phyloP scores from a whole-genome alignment of 2,113 vertebrate species.

The human region DNA sequence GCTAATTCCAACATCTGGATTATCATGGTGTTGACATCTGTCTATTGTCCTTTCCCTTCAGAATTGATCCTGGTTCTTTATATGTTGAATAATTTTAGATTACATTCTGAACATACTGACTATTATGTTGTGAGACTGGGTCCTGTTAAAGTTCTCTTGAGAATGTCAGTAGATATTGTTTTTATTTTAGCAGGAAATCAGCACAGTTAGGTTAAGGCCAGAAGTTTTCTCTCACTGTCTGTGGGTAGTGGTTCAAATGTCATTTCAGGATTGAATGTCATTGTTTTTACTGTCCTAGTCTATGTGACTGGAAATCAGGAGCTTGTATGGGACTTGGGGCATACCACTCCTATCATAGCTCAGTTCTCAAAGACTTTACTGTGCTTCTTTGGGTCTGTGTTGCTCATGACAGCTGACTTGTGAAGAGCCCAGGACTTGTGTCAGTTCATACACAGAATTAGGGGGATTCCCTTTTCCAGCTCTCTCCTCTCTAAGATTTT shows the following conservation, averaged over 20 bases:
- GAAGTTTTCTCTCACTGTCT: conserved; percentile 29
- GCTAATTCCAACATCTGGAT: not conserved
- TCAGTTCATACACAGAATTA: conserved; percentile 9
- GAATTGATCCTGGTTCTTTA: not conserved
- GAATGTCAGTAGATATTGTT: conserved; percentile 15
- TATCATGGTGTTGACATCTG: not conserved
- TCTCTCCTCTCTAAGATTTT: not conserved
- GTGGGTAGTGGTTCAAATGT: not conserved
- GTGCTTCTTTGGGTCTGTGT: not conserved
- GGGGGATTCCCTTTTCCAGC: not conserved
- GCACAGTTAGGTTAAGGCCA: not conserved
- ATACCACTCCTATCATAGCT: not conserved
- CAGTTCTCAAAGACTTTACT: not conserved
- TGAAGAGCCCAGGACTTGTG: not conserved
- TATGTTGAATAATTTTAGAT: conserved; percentile 7
- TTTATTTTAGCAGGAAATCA: conserved; percentile 19
- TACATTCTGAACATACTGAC: not conserved
- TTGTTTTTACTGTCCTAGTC: not conserved
- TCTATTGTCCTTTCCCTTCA: not conserved
- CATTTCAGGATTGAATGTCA: not conserved
- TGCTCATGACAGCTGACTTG: not conserved
- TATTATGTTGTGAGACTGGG: not conserved
- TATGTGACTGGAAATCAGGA: not conserved
- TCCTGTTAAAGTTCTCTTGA: conserved; percentile 12
- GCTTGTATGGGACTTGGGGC: not conserved